phyloP scores from a whole-genome alignment of 37 sponge, comb jelly and placozoan genomes.

The Halichondria panicea region DNA sequence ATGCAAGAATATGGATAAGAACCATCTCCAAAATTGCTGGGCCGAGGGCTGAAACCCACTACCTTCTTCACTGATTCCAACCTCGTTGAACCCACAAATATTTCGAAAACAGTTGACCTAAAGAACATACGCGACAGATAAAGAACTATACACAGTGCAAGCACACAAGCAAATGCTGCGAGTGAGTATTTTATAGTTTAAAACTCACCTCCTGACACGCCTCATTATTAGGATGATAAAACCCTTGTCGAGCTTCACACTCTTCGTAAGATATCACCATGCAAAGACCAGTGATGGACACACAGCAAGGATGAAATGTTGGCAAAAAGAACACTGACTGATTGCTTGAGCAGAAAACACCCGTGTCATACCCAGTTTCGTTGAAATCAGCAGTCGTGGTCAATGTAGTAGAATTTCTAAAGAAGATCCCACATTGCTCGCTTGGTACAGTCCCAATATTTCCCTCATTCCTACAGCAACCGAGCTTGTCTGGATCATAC shows the following conservation, averaged over 20 bases:
- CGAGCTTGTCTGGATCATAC: constrained; percentile 15
- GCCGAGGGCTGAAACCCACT: constrained; percentile 19
- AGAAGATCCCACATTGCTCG: constrained; percentile 11
- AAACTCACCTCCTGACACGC: constrained; percentile 54
- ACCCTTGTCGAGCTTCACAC: constrained; percentile 70
- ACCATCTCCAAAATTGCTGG: constrained; percentile 88
- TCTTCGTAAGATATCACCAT: constrained; percentile 49
- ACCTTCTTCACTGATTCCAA: constrained; percentile 16
- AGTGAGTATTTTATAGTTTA: neutral
- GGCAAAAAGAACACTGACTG: neutral
- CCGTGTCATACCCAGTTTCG: neutral
- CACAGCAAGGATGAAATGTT: constrained; percentile 88
- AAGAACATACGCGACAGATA: neutral
- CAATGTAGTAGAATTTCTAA: neutral
- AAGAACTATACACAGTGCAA: neutral
- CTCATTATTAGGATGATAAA: constrained; percentile 48
- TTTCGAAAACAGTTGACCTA: constrained; percentile 84
- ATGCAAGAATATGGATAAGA: constrained; percentile 84
- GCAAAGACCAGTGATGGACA: constrained; percentile 83
- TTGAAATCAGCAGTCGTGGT: constrained; percentile 4
- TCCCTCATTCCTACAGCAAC: constrained; percentile 60
- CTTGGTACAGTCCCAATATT: constrained; percentile 30
- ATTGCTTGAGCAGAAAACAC: constrained; percentile 3
- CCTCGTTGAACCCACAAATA: constrained; percentile 88
- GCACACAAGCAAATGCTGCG: neutral